Percentiles rank a stretch among this genome's conserved stretches.
Evolutionary conservation across 1,140 invertebrate species (phyloP).

Genomic region (Bombus superbus): DNA sequence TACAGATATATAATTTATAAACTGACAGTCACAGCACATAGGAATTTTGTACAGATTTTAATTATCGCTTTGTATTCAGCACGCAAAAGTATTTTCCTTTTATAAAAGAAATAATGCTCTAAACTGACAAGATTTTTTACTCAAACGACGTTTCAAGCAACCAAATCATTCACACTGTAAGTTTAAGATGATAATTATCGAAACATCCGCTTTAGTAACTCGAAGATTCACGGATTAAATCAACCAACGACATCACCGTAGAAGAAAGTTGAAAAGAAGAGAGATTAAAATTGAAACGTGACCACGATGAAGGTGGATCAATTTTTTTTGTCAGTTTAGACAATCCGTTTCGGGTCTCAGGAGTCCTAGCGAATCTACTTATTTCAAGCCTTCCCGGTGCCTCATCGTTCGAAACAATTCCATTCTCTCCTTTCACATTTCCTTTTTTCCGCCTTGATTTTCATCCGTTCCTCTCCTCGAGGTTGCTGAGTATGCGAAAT

Average conservation of each 20-base stretch:
- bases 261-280: not conserved
- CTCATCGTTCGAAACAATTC: conserved; percentile 5
- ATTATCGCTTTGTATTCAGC: not conserved
- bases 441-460: not conserved
- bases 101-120: not conserved
- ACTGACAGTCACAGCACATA: not conserved
- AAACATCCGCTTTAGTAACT: not conserved
- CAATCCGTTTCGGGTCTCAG: not conserved
- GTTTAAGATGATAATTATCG: not conserved
- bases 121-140: not conserved
- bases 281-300: not conserved
- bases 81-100: not conserved
- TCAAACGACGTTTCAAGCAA: not conserved
- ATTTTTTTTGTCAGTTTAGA: not conserved
- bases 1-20: not conserved
- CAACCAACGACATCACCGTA: not conserved
- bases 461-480: not conserved
- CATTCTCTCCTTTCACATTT: not conserved
- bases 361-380: not conserved
- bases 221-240: not conserved
- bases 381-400: not conserved
- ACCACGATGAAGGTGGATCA: not conserved
- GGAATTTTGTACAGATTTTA: not conserved
- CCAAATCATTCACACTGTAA: not conserved
- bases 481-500: conserved; percentile 35